Conservation (phyloP, 1,140 invertebrate genomes). For the Atta texana region DNA sequence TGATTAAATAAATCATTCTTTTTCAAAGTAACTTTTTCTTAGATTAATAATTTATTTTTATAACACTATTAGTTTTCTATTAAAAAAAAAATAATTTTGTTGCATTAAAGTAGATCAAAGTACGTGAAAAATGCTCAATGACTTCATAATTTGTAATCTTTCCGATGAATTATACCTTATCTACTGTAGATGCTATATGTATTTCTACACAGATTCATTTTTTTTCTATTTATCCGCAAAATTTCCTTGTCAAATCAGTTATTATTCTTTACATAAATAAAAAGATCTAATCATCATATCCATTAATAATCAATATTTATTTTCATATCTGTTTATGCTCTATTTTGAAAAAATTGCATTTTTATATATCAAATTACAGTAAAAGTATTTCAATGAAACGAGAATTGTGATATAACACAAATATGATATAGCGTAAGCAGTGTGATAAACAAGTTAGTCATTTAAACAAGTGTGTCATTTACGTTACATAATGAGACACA, state of each 20-base stretch:
- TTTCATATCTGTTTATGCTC: not conserved
- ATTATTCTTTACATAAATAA: slow-evolving; percentile 3
- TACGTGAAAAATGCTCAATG: not conserved
- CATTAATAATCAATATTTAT: slow-evolving; percentile 4
- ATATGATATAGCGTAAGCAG: not conserved
- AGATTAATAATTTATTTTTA: not conserved
- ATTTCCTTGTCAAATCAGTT: not conserved
- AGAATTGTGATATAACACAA: not conserved
- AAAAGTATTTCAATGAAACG: not conserved
- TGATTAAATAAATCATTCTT: slow-evolving; percentile 7
- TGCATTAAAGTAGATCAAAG: not conserved
- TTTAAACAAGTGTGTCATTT: not conserved
- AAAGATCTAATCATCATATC: not conserved
- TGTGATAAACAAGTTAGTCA: not conserved
- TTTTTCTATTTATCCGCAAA: not conserved
- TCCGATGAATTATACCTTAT: slow-evolving; percentile 16
- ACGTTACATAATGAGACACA: not conserved
- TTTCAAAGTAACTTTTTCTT: not conserved
- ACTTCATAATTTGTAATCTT: slow-evolving; percentile 26
- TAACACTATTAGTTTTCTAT: not conserved
- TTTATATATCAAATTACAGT: not conserved
- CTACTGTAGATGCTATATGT: not conserved
- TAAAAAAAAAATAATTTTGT: not conserved
- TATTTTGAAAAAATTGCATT: not conserved
- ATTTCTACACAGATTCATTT: slow-evolving; percentile 12